Percentiles rank a stretch among this genome's conserved stretches.
Conservation (phyloP, 2,797 vertebrate genomes). For the Chloroceryle inda region DNA sequence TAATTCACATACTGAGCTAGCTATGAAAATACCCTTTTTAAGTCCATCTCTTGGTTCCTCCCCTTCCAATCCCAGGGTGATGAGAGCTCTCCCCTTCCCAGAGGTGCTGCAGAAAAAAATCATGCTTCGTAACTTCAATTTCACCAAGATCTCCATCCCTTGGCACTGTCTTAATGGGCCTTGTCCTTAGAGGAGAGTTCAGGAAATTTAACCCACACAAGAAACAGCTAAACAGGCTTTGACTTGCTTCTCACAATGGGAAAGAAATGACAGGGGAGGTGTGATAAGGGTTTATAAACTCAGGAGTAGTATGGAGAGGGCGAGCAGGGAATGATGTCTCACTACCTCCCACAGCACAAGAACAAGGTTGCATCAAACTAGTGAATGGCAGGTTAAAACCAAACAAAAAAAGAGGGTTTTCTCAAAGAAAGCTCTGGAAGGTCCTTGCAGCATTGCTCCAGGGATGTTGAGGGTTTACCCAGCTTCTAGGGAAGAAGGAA, state of each 20-base stretch:
- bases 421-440: neutral
- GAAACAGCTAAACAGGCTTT: neutral
- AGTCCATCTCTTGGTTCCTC: neutral
- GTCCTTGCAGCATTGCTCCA: neutral
- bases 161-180: neutral
- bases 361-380: neutral
- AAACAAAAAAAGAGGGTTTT: neutral
- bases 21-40: neutral
- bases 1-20: neutral
- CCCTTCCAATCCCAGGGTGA: neutral
- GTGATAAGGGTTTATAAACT: neutral
- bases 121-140: neutral
- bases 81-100: neutral
- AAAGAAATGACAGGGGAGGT: neutral
- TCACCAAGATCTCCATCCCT: neutral
- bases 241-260: neutral
- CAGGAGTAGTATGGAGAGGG: neutral
- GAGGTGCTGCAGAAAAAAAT: neutral
- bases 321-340: neutral
- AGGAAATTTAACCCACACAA: neutral
- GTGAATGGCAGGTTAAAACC: neutral
- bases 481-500: neutral
- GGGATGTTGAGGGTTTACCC: neutral
- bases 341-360: neutral
- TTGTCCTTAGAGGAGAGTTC: neutral